These are phyloP conservation scores for Pentalonia nigronervosa DNA, from an alignment of 1,140 invertebrate genomes.

Conservation along the genomic window DNA sequence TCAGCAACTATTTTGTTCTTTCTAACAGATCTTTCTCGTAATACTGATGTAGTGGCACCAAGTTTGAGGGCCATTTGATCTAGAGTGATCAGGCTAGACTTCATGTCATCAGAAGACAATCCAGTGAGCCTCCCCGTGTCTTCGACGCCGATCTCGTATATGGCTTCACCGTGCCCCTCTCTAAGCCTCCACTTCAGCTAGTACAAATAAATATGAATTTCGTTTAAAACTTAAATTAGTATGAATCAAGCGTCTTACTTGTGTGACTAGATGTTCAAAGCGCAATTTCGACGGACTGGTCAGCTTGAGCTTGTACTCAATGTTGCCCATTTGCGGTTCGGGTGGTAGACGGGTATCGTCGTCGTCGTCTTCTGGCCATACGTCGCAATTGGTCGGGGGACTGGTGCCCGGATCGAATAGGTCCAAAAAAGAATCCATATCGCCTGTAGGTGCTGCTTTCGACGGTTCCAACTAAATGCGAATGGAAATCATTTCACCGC, in stretches of 20 bases:
- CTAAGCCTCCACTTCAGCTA: slow-evolving; percentile 87
- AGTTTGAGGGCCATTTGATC: slow-evolving; percentile 84
- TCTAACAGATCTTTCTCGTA: slow-evolving; percentile 69
- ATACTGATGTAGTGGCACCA: slow-evolving; percentile 79
- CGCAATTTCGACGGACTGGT: slow-evolving; percentile 83
- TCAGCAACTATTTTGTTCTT: slow-evolving; percentile 74
- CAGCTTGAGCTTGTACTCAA: slow-evolving; percentile 92
- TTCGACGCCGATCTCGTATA: slow-evolving; percentile 96
- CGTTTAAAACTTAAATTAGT: too few species aligned
- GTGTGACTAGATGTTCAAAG: slow-evolving; percentile 89
- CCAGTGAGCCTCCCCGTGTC: slow-evolving; percentile 89
- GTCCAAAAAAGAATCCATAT: slow-evolving; percentile 80
- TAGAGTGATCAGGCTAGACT: slow-evolving; percentile 81
- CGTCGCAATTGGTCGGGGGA: slow-evolving; percentile 62
- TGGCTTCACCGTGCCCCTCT: slow-evolving; percentile 90
- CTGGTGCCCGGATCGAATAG: slow-evolving; percentile 74
- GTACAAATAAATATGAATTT: neutral
- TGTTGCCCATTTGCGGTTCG: slow-evolving; percentile 88
- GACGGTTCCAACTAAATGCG: neutral
- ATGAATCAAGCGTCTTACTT: slow-evolving; percentile 67
- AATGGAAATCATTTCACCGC: neutral
- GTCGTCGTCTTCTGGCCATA: slow-evolving; percentile 63
- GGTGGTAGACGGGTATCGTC: slow-evolving; percentile 73
- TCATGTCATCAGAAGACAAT: slow-evolving; percentile 80
- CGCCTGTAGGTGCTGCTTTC: too few species aligned